These are phyloP conservation scores for Panthera tigris DNA, from an alignment of 2,113 vertebrate species.

Conservation along the genomic window DNA sequence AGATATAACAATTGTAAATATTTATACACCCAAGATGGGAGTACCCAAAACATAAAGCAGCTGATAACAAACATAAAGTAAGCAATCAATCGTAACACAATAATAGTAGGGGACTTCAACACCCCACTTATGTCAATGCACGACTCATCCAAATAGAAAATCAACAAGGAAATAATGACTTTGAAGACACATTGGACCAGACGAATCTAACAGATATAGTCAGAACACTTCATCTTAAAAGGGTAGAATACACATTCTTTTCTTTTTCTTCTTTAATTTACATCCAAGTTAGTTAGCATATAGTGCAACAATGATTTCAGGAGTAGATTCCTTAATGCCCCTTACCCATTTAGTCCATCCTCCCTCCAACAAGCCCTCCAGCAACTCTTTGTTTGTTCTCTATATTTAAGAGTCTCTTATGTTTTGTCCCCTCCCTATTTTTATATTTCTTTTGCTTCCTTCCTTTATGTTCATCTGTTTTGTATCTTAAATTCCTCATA, in stretches of 20 bases:
- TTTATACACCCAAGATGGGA: background rate
- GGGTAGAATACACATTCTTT: background rate
- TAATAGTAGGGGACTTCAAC: background rate
- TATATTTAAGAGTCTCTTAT: no score
- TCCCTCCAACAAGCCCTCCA: no score
- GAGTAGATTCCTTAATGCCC: no score
- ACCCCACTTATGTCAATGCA: background rate
- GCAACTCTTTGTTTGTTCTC: no score
- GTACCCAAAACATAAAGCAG: background rate
- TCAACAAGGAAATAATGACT: background rate
- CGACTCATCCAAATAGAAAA: background rate
- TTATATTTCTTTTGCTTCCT: no score
- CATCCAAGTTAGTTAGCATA: no score
- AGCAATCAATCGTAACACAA: background rate
- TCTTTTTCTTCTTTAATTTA: background rate
- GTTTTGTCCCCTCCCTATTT: no score
- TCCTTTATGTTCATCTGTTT: no score
- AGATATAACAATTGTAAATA: background rate
- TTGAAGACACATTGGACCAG: background rate
- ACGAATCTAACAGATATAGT: background rate
- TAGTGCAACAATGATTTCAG: no score
- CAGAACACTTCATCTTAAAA: background rate
- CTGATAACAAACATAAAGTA: background rate
- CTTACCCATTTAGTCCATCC: no score
- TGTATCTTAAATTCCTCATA: no score